Evolutionary conservation across 2,797 vertebrate genomes (phyloP).

Genomic region (Mus spretus): DNA sequence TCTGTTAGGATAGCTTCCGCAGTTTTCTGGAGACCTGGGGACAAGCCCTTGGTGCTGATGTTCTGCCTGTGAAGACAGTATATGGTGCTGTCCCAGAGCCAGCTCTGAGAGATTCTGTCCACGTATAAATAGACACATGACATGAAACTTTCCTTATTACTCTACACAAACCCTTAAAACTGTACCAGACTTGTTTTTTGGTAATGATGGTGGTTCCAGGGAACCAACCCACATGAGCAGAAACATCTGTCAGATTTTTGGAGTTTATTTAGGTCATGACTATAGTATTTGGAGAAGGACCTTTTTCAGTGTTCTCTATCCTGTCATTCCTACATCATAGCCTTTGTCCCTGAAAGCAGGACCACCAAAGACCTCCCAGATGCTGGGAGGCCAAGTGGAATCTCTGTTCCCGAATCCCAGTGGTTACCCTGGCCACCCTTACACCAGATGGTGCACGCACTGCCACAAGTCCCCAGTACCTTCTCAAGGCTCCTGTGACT

Average conservation of each 20-base stretch:
- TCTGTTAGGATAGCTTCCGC: background rate
- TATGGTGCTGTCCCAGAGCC: background rate
- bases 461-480: slow-evolving; percentile 93
- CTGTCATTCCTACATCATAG: background rate
- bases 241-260: slow-evolving; percentile 97
- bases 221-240: slow-evolving; percentile 97
- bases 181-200: slow-evolving; percentile 87
- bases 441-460: slow-evolving; percentile 93
- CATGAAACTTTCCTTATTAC: background rate
- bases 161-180: background rate
- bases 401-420: slow-evolving; percentile 64
- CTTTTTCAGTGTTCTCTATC: background rate
- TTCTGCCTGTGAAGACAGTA: background rate
- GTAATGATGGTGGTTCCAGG: slow-evolving; percentile 95
- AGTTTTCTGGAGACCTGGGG: background rate
- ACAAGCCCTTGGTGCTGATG: background rate
- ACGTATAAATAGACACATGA: background rate
- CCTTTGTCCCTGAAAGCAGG: background rate
- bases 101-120: background rate
- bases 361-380: background rate
- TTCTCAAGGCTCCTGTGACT: slow-evolving; percentile 93
- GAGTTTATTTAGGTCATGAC: slow-evolving; percentile 99
- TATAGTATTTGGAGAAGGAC: slow-evolving; percentile 96
- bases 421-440: slow-evolving; percentile 94
- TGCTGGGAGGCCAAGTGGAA: background rate